Conservation (phyloP, 2,113 vertebrate species). For the Leptocoma aspasia region DNA sequence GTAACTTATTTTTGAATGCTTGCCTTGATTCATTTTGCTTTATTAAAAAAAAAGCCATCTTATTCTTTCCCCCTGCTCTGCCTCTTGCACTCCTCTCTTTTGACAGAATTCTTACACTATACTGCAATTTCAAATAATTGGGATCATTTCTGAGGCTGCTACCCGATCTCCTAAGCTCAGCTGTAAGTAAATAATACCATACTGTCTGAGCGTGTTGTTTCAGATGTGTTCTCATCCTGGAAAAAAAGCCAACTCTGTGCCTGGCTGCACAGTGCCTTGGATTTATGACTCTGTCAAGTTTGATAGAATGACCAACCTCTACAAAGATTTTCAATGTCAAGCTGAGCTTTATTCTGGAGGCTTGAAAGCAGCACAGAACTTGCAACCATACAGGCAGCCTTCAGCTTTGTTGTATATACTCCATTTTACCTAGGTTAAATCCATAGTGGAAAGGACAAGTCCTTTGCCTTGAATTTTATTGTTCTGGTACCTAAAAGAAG, state of each 20-base stretch:
- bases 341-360: constrained; percentile 1
- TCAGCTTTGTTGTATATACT: background rate
- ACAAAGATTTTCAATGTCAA: constrained; percentile 48
- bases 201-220: constrained; percentile 57
- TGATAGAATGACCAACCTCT: constrained; percentile 44
- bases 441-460: background rate
- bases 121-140: constrained; percentile 53
- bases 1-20: constrained; percentile 58
- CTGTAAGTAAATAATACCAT: constrained; percentile 65
- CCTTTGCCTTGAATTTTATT: background rate
- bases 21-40: constrained; percentile 1
- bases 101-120: constrained; percentile 14
- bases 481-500: background rate
- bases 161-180: constrained; percentile 32
- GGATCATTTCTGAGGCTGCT: constrained; percentile 52
- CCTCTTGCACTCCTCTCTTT: background rate
- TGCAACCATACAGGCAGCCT: background rate
- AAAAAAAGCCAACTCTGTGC: constrained; percentile 38
- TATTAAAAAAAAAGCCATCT: background rate
- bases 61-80: background rate
- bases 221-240: constrained; percentile 65
- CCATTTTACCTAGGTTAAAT: background rate
- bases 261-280: constrained; percentile 40
- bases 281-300: constrained; percentile 66
- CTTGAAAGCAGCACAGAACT: background rate